Evolutionary conservation across 2,113 vertebrate species (phyloP), one percentile per base, ranked within the genome.

Genomic region (Cryptomyrus ogoouensis): DNA sequence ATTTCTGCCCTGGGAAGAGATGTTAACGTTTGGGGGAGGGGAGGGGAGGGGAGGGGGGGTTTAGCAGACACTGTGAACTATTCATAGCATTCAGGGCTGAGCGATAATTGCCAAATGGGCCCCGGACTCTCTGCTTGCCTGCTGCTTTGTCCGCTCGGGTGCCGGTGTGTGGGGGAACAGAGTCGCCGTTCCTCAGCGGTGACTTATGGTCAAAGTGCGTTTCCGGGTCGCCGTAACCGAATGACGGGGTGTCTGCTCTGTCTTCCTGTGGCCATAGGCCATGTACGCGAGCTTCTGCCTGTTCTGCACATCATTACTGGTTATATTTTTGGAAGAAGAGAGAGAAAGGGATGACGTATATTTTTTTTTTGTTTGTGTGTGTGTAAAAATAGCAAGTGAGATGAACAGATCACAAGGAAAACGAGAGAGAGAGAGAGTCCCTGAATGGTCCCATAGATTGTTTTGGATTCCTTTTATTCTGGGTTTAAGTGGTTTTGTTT

Each of bases 1-100:
- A 83, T 7, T 88, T 92, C 89, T 92, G 87, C 86, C 66, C 83
- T 87, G 90, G 90, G 87, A 90, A 84, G 80, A 90, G 77, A 89
- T 89, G 89, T 87, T 89, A 93, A 91, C 42, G 88, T 89, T 27
- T 19, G 56, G 90, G 87, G 70, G 62, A 42, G 88, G 35, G 58
- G 53, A 10, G 88, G 35, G 58, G 53, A 10, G 87, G 31, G 66
- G 39, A 21, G 46, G n/a, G 44, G 44, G 35, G 24, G 9, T 39
- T 58, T 70, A 44, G 17, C 42, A 89, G 85, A 80, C 47, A 49
- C 80, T 80, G 53, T 42, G 83, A 83, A 77, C 88, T 56, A 56
- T 56, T 85, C 87, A 80, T 83, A 84, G 89, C 89, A 70, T 90
- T 91, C 74, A 90, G 83, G 39, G 52, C 88, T 58, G 52, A 53